Evolutionary conservation across 2,797 vertebrate genomes (phyloP).

Genomic region (Discoglossus pictus): DNA sequence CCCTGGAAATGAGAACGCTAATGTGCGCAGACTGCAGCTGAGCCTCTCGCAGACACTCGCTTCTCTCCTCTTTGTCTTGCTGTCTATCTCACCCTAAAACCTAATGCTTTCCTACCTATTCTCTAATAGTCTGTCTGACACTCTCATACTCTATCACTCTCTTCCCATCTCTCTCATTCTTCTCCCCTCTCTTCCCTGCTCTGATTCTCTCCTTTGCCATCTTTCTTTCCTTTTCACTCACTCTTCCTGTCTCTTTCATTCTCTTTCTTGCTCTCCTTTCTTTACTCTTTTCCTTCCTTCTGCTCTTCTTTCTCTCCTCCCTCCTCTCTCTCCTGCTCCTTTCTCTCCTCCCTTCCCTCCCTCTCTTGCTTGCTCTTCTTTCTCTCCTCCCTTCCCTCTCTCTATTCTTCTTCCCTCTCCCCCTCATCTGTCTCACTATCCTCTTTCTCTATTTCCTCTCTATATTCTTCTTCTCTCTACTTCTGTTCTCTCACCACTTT

Average conservation of each 20-base stretch:
- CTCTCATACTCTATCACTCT: too few species aligned
- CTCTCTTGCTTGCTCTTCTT: not conserved
- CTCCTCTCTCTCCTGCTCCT: not conserved
- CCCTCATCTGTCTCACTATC: too few species aligned
- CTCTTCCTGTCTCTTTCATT: not conserved
- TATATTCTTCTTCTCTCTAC: not conserved
- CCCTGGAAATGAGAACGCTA: conserved; percentile 25
- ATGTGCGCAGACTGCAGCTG: conserved; percentile 4
- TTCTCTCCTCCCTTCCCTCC: not conserved
- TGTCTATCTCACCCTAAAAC: not conserved
- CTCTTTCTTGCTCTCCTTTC: not conserved
- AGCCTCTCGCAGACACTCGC: not conserved
- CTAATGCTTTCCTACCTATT: not conserved
- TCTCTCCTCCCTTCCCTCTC: too few species aligned
- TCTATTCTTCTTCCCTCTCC: conserved; percentile 2
- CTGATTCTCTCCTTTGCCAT: not conserved
- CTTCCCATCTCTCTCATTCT: not conserved
- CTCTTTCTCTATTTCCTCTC: not conserved
- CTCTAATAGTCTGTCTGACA: too few species aligned
- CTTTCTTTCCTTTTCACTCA: not conserved
- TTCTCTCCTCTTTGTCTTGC: not conserved
- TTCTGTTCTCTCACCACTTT: too few species aligned
- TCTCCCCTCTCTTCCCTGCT: not conserved
- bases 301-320: not conserved
- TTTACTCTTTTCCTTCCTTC: too few species aligned